Base-by-base conservation (phyloP, 1,140 invertebrate genomes). In the Acarapis woodi region DNA sequence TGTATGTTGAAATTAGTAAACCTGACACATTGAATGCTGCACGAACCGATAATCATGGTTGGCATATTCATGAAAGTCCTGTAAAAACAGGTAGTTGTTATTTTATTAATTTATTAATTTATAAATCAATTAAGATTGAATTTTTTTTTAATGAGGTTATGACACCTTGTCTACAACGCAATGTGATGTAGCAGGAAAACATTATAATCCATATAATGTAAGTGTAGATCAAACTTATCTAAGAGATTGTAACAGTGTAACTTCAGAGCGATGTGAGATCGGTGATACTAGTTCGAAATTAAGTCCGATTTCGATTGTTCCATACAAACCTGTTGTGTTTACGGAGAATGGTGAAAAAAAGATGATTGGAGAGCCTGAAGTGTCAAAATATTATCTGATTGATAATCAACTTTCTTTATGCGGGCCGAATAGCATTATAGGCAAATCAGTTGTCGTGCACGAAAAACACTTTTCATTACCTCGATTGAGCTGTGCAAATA, bases 191-290 rank as follows among this genome's bases (percentile, higher is more conserved):
- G 65, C 75, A 6, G 76, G 73, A 12, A 47, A 53, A 8, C 60
- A 73, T 37, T 82, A 63, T 47, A 80, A 88, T 59, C 79, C 80
- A 1, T 70, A 70, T 46, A 68, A 70, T 44, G 67, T 82, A 10
- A 46, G 46, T 21, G 35, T 46, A 2, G 44, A 46, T 20, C 47
- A 46, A 29, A 41, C 40, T 10, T 42, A 48, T 40, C 12, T 32
- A 20, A 37, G 45, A n/a, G 45, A 50, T 29, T 58, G 55, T 46
- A 46, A 26, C 9, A 18, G 42, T 3, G 29, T 42, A 4, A 75
- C 79, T 48, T 79, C 78, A 1, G 52, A 85, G 18, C 59, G 80
- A 4, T 93, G 85, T 55, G 74, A 85, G 49, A 70, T 85, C 4
- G 85, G 83, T 0, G 85, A 93, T 54, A 54, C 85, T 34, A 76